A percentile compares a stretch with the other conserved stretches of the same genome.
Evolutionary conservation across 2,113 vertebrate species (phyloP).

Genomic region (Macquaria ambigua): DNA sequence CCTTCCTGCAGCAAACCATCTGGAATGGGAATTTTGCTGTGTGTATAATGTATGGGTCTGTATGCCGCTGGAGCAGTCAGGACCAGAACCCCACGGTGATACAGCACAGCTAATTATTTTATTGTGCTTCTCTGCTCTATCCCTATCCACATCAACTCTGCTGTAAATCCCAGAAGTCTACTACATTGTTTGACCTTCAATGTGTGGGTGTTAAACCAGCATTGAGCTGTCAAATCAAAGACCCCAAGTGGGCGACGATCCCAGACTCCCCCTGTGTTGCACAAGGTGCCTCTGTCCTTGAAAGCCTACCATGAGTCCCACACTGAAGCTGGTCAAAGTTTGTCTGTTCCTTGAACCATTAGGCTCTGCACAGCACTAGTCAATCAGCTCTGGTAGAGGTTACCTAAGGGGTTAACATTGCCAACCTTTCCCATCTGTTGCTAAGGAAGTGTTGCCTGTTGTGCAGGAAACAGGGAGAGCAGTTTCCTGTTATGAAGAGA

Average conservation of each 20-base stretch:
- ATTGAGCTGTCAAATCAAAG: conserved; percentile 76
- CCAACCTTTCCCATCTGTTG: conserved; percentile 91
- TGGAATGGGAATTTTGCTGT: conserved; percentile 71
- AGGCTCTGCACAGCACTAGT: conserved; percentile 44
- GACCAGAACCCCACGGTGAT: conserved; percentile 56
- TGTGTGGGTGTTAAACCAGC: conserved; percentile 65
- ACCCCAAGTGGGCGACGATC: conserved; percentile 59
- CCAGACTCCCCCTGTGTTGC: conserved; percentile 56
- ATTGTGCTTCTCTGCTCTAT: conserved; percentile 48
- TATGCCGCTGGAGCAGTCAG: conserved; percentile 51
- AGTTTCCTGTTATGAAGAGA: conserved; percentile 98
- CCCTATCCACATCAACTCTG: conserved; percentile 44
- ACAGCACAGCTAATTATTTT: conserved; percentile 55
- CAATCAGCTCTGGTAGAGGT: conserved; percentile 60
- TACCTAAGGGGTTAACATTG: conserved; percentile 88
- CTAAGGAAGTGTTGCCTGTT: conserved; percentile 95
- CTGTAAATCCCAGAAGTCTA: conserved; percentile 53
- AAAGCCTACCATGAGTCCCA: conserved; percentile 43
- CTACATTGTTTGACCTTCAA: conserved; percentile 78
- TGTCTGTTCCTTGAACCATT: conserved; percentile 47
- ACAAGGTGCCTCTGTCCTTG: conserved; percentile 79
- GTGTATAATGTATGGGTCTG: conserved; percentile 61
- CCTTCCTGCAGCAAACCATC: conserved; percentile 72
- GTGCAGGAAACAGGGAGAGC: conserved; percentile 96
- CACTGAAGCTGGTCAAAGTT: conserved; percentile 51